Base-by-base conservation (phyloP, 2,797 vertebrate species). In the Mus caroli region DNA sequence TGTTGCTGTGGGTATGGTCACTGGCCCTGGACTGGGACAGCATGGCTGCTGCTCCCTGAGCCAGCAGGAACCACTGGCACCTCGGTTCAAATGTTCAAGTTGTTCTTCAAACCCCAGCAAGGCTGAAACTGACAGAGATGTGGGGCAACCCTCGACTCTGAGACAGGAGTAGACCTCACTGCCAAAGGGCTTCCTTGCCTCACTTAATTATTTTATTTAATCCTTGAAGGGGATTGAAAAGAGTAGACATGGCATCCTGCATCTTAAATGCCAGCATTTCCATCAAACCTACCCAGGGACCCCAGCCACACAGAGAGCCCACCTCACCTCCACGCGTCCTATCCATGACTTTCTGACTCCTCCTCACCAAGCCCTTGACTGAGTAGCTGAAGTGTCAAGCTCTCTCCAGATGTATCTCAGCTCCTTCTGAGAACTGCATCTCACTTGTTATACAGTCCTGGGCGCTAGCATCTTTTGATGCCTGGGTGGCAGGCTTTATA, bases 1-100 rank as follows among this genome's bases (percentile, higher is more conserved):
- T 31, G 50, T 97, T 75, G 15, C 54, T 9, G 3, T 6, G 17
- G 60, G 22, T 24, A 6, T 82, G 50, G 14, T 0, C 4, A 31
- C 1, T 0, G 19, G 43, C 0, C 6, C 24, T 79, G 19, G 34
- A 60, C 46, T 12, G 1, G 50, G 46, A 31, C 0, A 0, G 37
- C 19, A 31, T 0, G 8, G 34, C 31, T 19, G 4, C 11, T 14
- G 62, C 90, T 95, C 26, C 46, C 37, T 6, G n/a, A 64, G n/a
- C 58, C 52, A 34, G 56, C 4, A 0, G 1, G 14, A 86, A 31
- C 26, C 54, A 34, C 20, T 54, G 34, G 3, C 6, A 40, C 76
- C 52, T 62, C 86, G 92, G n/a, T 26, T 10, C 80, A 43, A 56
- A 17, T 46, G 82, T 86, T 64, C 69, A 64, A 86, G 92, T 12